phyloP scores from a whole-genome alignment of 2,888 invertebrate genomes.

The Pardosa pseudoannulata region DNA sequence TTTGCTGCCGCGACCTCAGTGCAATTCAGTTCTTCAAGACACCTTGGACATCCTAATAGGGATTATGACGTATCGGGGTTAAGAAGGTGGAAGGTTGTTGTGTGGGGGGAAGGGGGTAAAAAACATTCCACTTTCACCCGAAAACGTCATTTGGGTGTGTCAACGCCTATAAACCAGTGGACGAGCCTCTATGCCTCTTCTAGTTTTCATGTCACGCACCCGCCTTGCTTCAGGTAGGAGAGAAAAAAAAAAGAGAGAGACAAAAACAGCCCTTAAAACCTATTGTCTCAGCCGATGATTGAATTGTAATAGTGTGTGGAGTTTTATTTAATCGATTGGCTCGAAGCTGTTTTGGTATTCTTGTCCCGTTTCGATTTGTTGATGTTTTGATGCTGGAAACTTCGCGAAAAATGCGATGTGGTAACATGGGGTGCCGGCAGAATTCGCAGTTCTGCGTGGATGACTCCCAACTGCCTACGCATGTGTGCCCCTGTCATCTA shows the following conservation, averaged over 20 bases:
- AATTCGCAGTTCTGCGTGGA: no score
- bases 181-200: constrained; percentile 7
- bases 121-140: constrained; percentile 58
- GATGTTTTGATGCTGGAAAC: constrained; percentile 1
- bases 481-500: not conserved
- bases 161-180: not conserved
- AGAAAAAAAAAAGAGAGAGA: not conserved
- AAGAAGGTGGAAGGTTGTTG: constrained; percentile 34
- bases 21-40: not conserved
- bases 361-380: not conserved
- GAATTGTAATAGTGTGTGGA: constrained; percentile 58
- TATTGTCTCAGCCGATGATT: constrained; percentile 53
- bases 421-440: no score
- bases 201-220: constrained; percentile 55
- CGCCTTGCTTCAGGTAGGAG: constrained; percentile 17
- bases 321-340: constrained; percentile 48
- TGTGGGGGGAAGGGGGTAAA: not conserved
- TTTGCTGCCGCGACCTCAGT: no score
- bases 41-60: constrained; percentile 35
- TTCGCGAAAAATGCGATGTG: no score
- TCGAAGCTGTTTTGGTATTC: constrained; percentile 28
- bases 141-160: constrained; percentile 57
- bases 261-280: no score
- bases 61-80: constrained; percentile 68
- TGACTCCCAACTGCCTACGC: no score